Evolutionary conservation across 2,888 invertebrate genomes (phyloP).

Genomic region (Agapetus fuscipes): DNA sequence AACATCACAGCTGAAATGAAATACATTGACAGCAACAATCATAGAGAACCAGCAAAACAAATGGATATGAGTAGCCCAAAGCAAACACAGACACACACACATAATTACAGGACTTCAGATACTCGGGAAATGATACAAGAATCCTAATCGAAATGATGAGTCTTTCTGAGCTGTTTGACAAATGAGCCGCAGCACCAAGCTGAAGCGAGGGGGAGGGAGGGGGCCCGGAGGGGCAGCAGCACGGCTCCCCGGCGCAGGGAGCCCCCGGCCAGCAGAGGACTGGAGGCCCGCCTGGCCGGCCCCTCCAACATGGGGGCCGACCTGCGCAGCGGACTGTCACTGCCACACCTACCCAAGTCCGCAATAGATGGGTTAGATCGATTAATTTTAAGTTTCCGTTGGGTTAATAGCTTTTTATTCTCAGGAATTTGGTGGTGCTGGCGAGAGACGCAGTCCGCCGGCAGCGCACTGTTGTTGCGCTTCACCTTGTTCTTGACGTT

Average conservation of each 20-base stretch:
- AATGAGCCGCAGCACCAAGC: constrained; percentile 75
- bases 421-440: constrained; percentile 31
- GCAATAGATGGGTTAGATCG: constrained; percentile 42
- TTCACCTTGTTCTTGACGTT: constrained; percentile 32
- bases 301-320: constrained; percentile 18
- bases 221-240: constrained; percentile 24
- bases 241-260: constrained; percentile 21
- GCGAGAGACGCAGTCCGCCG: constrained; percentile 31
- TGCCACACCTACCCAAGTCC: constrained; percentile 25
- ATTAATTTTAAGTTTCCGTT: constrained; percentile 37
- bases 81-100: constrained; percentile 16
- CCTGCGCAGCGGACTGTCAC: constrained; percentile 18
- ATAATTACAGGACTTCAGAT: too few relatives aligned
- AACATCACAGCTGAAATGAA: constrained; percentile 17
- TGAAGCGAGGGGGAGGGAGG: constrained; percentile 39
- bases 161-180: constrained; percentile 67
- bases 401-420: constrained; percentile 33
- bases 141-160: constrained; percentile 62
- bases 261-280: constrained; percentile 15
- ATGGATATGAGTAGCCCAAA: constrained; percentile 21
- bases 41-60: constrained; percentile 10
- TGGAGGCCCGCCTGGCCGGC: constrained; percentile 11
- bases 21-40: constrained; percentile 11
- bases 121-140: too few relatives aligned
- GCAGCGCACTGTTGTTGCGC: constrained; percentile 43